Evolutionary conservation across 1,140 invertebrate species (phyloP).

Genomic region (Drosophila orosa): DNA sequence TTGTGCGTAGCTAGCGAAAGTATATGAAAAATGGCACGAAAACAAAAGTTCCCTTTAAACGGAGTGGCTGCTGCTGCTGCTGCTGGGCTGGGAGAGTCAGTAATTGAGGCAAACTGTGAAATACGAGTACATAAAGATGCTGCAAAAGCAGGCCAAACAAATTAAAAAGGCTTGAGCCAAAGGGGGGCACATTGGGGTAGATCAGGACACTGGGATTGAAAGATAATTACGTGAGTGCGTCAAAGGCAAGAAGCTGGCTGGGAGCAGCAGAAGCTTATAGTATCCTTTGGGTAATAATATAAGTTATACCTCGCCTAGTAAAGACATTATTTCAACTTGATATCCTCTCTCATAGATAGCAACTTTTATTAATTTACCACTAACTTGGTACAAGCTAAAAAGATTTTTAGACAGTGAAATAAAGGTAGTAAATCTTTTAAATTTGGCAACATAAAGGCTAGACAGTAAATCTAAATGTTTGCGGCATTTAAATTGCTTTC

Average conservation of each 20-base stretch:
- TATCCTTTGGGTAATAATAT: neutral
- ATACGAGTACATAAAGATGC: constrained; percentile 44
- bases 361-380: neutral
- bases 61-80: too few species aligned
- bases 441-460: neutral
- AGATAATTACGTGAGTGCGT: constrained; percentile 24
- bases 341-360: neutral
- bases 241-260: neutral
- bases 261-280: neutral
- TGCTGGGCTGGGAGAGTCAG: constrained; percentile 19
- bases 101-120: constrained; percentile 60
- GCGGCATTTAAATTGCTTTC: neutral
- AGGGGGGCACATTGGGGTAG: constrained; percentile 11
- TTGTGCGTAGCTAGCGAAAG: constrained; percentile 58
- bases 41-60: constrained; percentile 51
- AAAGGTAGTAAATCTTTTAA: neutral
- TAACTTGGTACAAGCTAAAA: too few species aligned
- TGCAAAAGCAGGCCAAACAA: constrained; percentile 43
- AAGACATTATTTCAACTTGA: neutral
- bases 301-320: too few species aligned
- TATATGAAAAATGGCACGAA: constrained; percentile 63
- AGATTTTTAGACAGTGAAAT: neutral
- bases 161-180: constrained; percentile 33
- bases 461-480: neutral
- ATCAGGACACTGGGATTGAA: constrained; percentile 19